phyloP scores from a whole-genome alignment of 2,888 invertebrate genomes.

The Agrotis ipsilon region DNA sequence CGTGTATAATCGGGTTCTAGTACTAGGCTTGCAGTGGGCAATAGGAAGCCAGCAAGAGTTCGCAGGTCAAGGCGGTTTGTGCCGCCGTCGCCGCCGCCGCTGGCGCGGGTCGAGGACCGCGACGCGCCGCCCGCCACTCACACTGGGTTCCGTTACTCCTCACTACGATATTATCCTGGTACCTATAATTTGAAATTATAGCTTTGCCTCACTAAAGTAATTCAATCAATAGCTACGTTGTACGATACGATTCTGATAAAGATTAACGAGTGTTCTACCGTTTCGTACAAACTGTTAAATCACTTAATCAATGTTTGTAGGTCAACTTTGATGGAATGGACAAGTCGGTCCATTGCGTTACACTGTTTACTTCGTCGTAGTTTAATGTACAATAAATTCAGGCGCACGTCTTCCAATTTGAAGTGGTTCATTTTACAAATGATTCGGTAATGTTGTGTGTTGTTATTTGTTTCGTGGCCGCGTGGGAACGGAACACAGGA shows the following conservation, averaged over 20 bases:
- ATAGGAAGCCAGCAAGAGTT: slow-evolving; percentile 80
- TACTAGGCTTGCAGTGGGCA: slow-evolving; percentile 79
- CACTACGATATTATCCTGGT: slow-evolving; percentile 73
- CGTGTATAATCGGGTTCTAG: slow-evolving; percentile 66
- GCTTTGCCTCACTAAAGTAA: slow-evolving; percentile 29
- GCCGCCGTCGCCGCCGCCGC: slow-evolving; percentile 60
- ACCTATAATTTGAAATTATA: slow-evolving; percentile 44
- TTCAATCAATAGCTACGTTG: slow-evolving; percentile 37
- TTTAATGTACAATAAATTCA: slow-evolving; percentile 50
- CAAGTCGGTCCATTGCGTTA: slow-evolving; percentile 33
- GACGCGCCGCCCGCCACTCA: slow-evolving; percentile 74
- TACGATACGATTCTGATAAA: slow-evolving; percentile 36
- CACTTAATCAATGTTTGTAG: slow-evolving; percentile 61
- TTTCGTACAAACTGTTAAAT: slow-evolving; percentile 56
- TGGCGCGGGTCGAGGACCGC: slow-evolving; percentile 84
- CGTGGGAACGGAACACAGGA: slow-evolving; percentile 82
- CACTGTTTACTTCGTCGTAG: slow-evolving; percentile 45
- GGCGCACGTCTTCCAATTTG: slow-evolving; percentile 44
- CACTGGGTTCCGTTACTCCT: slow-evolving; percentile 84
- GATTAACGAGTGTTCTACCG: slow-evolving; percentile 44
- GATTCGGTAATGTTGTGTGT: slow-evolving; percentile 62
- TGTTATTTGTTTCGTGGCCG: slow-evolving; percentile 67
- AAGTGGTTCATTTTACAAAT: slow-evolving; percentile 69
- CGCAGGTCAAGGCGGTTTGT: slow-evolving; percentile 85
- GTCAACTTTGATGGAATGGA: slow-evolving; percentile 59